A percentile compares a stretch with the other conserved stretches of the same genome.
phyloP scores from a whole-genome alignment of 2,797 vertebrate genomes.

The Austrolebias charrua region DNA sequence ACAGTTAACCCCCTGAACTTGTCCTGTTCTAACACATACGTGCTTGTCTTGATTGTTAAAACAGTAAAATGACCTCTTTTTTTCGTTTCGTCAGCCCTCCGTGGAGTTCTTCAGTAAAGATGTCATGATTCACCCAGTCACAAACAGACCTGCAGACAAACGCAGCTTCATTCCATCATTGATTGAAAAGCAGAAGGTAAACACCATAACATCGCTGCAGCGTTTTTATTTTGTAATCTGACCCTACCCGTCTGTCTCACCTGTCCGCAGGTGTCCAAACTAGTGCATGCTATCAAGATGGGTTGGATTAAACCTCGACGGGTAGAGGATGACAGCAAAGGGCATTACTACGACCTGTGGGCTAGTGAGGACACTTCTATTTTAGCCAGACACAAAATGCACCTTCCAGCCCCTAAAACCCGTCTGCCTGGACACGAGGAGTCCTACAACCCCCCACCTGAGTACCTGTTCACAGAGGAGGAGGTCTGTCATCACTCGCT shows the following conservation, averaged over 20 bases:
- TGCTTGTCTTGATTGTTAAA: background rate
- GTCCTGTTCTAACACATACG: background rate
- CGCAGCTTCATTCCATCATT: conserved; percentile 95
- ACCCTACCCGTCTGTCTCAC: background rate
- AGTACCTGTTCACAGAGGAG: conserved; percentile 88
- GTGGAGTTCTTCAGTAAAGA: conserved; percentile 90
- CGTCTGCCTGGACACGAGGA: conserved; percentile 89
- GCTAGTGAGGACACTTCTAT: conserved; percentile 87
- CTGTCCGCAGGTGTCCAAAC: conserved; percentile 83
- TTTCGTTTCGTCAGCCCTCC: conserved; percentile 73
- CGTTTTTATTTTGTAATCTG: background rate
- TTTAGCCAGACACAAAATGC: conserved; percentile 89
- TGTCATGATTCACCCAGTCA: conserved; percentile 91
- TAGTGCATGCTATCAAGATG: conserved; percentile 97
- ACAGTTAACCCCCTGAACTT: background rate
- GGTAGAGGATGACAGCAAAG: conserved; percentile 63
- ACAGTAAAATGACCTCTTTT: background rate
- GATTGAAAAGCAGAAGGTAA: conserved; percentile 91
- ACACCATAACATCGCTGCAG: background rate
- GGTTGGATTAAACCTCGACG: conserved; percentile 92
- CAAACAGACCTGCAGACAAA: conserved; percentile 89
- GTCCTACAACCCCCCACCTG: conserved; percentile 95
- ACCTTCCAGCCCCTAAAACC: conserved; percentile 89
- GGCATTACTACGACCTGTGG: conserved; percentile 88
- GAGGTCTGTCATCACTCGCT: conserved; percentile 75